Conservation (phyloP, 2,797 vertebrate species). For the Falco peregrinus region DNA sequence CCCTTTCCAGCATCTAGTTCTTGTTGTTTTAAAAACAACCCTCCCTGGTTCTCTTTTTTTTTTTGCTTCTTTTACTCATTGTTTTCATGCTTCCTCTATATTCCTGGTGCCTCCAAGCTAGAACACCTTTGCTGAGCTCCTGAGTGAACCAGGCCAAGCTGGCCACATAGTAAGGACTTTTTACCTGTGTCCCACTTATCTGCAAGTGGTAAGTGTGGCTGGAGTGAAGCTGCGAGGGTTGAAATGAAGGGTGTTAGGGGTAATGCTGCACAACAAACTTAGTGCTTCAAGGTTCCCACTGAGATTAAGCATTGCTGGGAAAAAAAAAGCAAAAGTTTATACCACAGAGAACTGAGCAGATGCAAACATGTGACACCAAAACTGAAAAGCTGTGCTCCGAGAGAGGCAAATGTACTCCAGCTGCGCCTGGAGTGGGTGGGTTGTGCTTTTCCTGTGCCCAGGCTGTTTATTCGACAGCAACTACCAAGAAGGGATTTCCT, state of each 20-base stretch:
- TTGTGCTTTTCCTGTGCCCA: background rate
- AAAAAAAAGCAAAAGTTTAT: background rate
- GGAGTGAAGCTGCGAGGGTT: background rate
- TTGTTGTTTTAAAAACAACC: constrained; percentile 10
- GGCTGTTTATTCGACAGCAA: background rate
- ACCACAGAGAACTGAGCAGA: background rate
- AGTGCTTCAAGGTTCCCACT: background rate
- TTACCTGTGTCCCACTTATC: background rate
- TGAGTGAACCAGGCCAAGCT: background rate
- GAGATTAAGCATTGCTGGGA: background rate
- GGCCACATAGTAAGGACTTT: background rate
- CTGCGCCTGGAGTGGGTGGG: background rate
- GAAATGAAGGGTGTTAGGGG: background rate
- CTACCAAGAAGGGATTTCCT: background rate
- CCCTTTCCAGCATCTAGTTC: background rate
- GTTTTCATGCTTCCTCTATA: background rate
- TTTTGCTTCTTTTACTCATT: background rate
- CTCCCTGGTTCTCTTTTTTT: background rate
- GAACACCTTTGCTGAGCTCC: background rate
- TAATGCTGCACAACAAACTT: background rate
- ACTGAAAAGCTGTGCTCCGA: background rate
- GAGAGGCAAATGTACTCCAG: constrained; percentile 5
- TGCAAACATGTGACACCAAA: background rate
- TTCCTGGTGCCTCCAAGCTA: constrained; percentile 11
- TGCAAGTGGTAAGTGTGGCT: background rate